Base-by-base conservation (phyloP, 2,888 invertebrate genomes). In the Aelia acuminata region DNA sequence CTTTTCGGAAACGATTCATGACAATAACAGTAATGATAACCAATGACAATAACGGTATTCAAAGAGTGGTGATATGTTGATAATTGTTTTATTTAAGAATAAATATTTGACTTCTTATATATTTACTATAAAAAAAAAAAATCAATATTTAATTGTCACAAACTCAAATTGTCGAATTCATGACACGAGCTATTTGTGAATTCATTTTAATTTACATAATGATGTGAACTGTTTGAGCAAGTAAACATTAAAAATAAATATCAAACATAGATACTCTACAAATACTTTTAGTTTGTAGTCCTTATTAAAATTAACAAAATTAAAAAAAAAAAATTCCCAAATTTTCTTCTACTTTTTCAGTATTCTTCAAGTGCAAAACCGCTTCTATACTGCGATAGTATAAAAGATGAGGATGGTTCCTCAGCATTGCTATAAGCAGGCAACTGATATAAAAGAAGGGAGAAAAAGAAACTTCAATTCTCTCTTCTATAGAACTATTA, bases 221-320 rank as follows among this genome's bases (percentile, higher is more conserved):
- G 31, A 35, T 31, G 63, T 18, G 63, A 13, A 63, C 31, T 35
- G 31, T 63, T 63, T 63, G 63, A 15, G 31, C 31, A 31, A 31
- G 18, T 63, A 31, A 31, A 63, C 31, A 63, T 31, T 63, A 15
- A 63, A 57, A 57, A 57, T 57, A 57, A 26, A 26, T 57, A 57
- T 57, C 26, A 57, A 57, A 18, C 57, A 57, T 57, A 13, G 26
- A 57, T 57, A 57, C 26, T 57, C 57, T 57, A 26, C 35, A 63
- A 31, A 63, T 63, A n/a, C n/a, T n/a, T n/a, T n/a, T n/a, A n/a
- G 31, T 63, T 63, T 18, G 31, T 31, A 63, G 13, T 5, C 31
- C 63, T 63, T 35, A 57, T 57, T 26, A 57, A 57, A 57, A 57
- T 26, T n/a, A n/a, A n/a, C n/a, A n/a, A n/a, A n/a, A n/a, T n/a